phyloP scores from a whole-genome alignment of 1,140 invertebrate genomes.

The Cephus cinctus region DNA sequence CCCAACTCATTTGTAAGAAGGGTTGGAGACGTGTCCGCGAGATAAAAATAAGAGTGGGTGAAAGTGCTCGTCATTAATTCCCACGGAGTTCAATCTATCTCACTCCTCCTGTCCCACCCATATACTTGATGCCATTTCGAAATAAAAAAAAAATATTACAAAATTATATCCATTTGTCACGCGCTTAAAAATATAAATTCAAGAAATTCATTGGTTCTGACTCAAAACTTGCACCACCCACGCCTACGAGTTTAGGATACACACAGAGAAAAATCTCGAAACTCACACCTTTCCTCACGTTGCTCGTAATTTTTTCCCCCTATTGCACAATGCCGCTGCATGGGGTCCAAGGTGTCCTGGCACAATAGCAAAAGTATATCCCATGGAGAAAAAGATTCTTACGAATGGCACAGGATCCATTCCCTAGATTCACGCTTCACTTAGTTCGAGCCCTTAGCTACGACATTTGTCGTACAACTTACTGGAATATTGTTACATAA shows the following conservation, averaged over 20 bases:
- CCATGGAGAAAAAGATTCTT: conserved; percentile 28
- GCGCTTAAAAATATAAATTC: background rate
- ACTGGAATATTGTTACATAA: conserved; percentile 53
- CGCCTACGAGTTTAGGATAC: conserved; percentile 30
- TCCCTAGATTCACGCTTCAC: conserved; percentile 52
- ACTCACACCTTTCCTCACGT: background rate
- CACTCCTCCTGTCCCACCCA: background rate
- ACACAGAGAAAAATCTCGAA: background rate
- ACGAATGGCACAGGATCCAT: conserved; percentile 21
- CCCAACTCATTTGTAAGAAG: conserved; percentile 27
- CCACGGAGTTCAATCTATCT: background rate
- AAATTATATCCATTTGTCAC: too few relatives aligned
- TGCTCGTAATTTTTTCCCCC: conserved; percentile 22
- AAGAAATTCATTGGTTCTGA: conserved; percentile 23
- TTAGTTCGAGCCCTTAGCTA: conserved; percentile 48
- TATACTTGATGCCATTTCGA: background rate
- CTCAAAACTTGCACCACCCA: conserved; percentile 49
- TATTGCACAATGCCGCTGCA: conserved; percentile 48
- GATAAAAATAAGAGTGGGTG: conserved; percentile 26
- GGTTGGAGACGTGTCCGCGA: conserved; percentile 16
- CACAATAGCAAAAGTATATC: conserved; percentile 36
- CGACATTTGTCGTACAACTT: conserved; percentile 55
- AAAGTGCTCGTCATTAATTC: too few relatives aligned
- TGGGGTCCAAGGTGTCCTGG: conserved; percentile 50
- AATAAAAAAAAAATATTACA: background rate